These are phyloP conservation scores for Alectura lathami DNA, from an alignment of 2,113 vertebrate species.

Conservation along the genomic window DNA sequence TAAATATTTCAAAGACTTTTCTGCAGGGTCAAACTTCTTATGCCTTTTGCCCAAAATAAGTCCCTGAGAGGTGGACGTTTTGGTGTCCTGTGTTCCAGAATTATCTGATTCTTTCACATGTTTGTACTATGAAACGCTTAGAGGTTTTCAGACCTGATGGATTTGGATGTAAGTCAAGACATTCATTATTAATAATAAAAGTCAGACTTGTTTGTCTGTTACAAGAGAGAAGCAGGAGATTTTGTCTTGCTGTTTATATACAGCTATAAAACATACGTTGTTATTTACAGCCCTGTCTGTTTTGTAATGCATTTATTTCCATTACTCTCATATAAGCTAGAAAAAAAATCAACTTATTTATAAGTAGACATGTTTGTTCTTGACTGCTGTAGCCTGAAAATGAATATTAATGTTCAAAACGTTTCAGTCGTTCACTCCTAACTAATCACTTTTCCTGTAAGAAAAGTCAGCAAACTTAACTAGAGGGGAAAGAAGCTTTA, in stretches of 20 bases:
- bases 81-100: neutral
- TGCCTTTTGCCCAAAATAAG: neutral
- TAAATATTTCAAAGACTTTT: neutral
- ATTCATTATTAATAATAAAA: slow-evolving; percentile 21
- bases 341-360: neutral
- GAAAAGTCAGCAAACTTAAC: neutral
- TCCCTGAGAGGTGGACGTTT: neutral
- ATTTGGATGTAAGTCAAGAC: neutral
- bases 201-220: neutral
- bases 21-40: neutral
- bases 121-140: neutral
- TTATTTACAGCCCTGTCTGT: neutral
- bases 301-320: slow-evolving; percentile 2
- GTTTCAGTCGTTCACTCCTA: neutral
- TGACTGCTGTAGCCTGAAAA: neutral
- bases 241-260: slow-evolving; percentile 12
- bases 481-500: neutral
- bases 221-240: neutral
- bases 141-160: neutral
- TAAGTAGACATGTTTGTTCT: neutral
- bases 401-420: neutral
- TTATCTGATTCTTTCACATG: neutral
- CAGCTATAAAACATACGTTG: neutral
- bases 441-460: neutral
- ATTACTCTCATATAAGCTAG: neutral